Base-by-base conservation (phyloP, 2,113 vertebrate genomes). In the Atlantisia rogersi region DNA sequence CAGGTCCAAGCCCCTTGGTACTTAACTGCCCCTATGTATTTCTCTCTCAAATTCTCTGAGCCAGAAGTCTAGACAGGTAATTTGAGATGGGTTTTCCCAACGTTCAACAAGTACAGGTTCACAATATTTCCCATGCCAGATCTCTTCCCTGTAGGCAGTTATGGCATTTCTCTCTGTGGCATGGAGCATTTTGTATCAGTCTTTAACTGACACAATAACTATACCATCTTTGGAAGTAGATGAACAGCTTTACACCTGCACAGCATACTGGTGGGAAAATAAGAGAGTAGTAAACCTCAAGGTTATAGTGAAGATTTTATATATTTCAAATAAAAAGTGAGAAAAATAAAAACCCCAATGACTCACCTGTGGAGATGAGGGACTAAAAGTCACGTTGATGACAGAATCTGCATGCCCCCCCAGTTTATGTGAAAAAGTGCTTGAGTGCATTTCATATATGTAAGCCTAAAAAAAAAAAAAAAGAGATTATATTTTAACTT, bases 361-460 rank as follows among this genome's bases (percentile, higher is more conserved):
- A 31, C 62, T 68, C 98, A 99, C 99, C 98, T 98, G 97, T 39
- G 99, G 98, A 60, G 75, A 96, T 11, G 98, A 98, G 4, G 99
- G 98, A 95, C 97, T 98, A 95, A 99, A 99, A 77, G 98, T 92
- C 89, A 99, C 98, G 35, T 86, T 97, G 26, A 97, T 96, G 60
- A 99, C 98, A 1, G 98, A 97, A 55, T 98, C 98, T 21, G 98
- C 98, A 92, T 99, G 98, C 92, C 98, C 98, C 3, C 98, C 88
- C 35, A 99, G 97, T 59, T 98, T 99, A 94, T 98, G 95, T 24
- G 98, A 98, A 96, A 98, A 99, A 50, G 97, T 98, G 94, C 98
- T 98, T 55, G 98, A 98, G 44, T 92, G 94, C 94, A 98, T 95
- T 44, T 99, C 98, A 74, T 99, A 99, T 62, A 99, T 25, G 24